Evolutionary conservation across 53 echinoderm and acorn worm genomes (phyloP), one percentile per base, ranked within the genome.

Genomic region (Echinometra lucunter): DNA sequence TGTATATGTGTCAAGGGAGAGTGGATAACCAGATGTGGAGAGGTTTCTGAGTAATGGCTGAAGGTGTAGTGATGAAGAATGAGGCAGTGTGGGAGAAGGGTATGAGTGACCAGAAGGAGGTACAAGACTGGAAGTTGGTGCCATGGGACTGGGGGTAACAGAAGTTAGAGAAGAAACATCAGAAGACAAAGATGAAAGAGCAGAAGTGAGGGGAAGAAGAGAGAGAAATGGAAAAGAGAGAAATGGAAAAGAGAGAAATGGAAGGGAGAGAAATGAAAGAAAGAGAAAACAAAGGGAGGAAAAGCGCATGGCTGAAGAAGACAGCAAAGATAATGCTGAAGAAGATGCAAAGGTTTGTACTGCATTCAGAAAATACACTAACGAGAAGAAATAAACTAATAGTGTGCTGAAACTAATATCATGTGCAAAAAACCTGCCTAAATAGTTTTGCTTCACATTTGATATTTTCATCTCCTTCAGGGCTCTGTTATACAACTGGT

Each of bases 321-420:
- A 81, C 28, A 23, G 23, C 19, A 30, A 85, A 28, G n/a, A 28
- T 27, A 85, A 45, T 49, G 3, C 13, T 28, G 85, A 49, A 49
- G 25, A 28, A 11, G 49, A 7, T 45, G n/a, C 45, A 85, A 1
- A 2, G 25, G 85, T n/a, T 85, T 18, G 19, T 7, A n/a, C 18
- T 49, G 9, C 6, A n/a, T 27, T 6, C n/a, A 85, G 1, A 15
- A 49, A 85, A 49, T 47, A 85, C 16, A 85, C 45, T 28, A 21
- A 85, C 44, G 49, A 81, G 81, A 18, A 53, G 30, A 85, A 85
- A 85, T 13, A 28, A 49, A 85, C n/a, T 47, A n/a, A 25, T 85
- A 30, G 5, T 44, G 23, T 19, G 53, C 49, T 49, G 11, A 10
- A 85, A 9, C 27, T 49, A 42, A 19, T 42, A 85, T 45, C 28